Evolutionary conservation across 1,140 invertebrate genomes (phyloP), one percentile per base, ranked within the genome.

Genomic region (Bursaphelenchus mucronatus): DNA sequence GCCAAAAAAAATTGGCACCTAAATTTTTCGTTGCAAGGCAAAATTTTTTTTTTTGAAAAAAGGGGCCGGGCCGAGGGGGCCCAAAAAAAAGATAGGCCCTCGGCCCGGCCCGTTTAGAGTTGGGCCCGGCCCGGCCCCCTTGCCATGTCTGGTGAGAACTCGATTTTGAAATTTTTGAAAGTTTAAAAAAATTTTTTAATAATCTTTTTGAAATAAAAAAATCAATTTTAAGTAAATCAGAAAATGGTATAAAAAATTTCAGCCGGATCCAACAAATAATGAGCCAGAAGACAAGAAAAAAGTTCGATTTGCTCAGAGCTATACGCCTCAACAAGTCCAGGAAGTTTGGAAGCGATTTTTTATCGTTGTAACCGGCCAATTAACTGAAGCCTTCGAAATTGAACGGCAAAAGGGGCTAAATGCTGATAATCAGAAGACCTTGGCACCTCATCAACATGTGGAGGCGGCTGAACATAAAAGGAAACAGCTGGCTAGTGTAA

Each of bases 381-480:
- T 70, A 9, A 70, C 68, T 9, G 68, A 70, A 62, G 44, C 62
- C 8, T 70, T 70, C 43, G 68, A 70, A 52, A 63, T 70, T 39
- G 68, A 70, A 45, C 47, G 70, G 21, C 68, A 70, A 66, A 70
- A 67, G 41, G 66, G 67, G n/a, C 43, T 70, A 13, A 68, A 67
- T 53, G 13, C 52, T 17, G 49, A 73, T 7, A 59, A 74, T 49
- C 49, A 70, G 44, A 52, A 73, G 53, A 70, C 68, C 17, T 40
- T 66, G 15, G 68, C 68, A 7, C 68, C 68, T 17, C 68, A 70
- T 55, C 68, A 70, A 47, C 53, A 66, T 9, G 66, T 56, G 19
- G 70, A 70, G 40, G 68, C 67, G 50, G 70, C 58, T 13, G 67
- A 67, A 15, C 17, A 51, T 17, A 70, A 73, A 54, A 40, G 54